Percentiles rank a stretch among this genome's conserved stretches.
phyloP scores from a whole-genome alignment of 2,888 invertebrate species.

The Ophion ventricosus region DNA sequence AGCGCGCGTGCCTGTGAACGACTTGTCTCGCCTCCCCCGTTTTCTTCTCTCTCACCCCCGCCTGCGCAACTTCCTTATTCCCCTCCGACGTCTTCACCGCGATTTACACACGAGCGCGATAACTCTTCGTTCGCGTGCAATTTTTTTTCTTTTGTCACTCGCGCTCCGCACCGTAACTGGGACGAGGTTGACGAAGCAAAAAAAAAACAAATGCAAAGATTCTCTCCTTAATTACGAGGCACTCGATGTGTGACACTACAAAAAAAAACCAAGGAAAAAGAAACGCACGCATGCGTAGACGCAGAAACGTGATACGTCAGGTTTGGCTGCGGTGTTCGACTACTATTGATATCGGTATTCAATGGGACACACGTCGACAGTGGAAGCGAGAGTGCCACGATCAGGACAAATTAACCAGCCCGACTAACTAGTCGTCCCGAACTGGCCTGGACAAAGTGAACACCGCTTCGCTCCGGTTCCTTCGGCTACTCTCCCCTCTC shows the following conservation, averaged over 20 bases:
- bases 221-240: neutral
- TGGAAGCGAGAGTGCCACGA: neutral
- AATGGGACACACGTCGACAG: neutral
- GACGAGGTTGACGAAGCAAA: neutral
- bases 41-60: constrained; percentile 3
- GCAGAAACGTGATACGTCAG: neutral
- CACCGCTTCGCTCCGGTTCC: constrained; percentile 39
- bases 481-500: neutral
- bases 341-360: constrained; percentile 5
- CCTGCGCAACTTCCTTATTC: neutral
- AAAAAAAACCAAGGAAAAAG: neutral
- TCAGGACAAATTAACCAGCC: neutral
- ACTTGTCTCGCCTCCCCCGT: constrained; percentile 8
- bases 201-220: neutral
- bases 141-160: constrained; percentile 18
- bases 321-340: neutral
- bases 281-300: neutral
- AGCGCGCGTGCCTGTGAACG: constrained; percentile 10
- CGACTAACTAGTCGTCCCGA: constrained; percentile 41
- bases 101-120: constrained; percentile 13
- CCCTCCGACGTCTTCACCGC: constrained; percentile 26
- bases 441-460: constrained; percentile 39
- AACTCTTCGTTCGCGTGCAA: constrained; percentile 26
- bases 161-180: neutral
- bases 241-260: neutral